A percentile compares a stretch with the other conserved stretches of the same genome.
Evolutionary conservation across 2,113 vertebrate genomes (phyloP).

Genomic region (Aspidoscelis tigris): DNA sequence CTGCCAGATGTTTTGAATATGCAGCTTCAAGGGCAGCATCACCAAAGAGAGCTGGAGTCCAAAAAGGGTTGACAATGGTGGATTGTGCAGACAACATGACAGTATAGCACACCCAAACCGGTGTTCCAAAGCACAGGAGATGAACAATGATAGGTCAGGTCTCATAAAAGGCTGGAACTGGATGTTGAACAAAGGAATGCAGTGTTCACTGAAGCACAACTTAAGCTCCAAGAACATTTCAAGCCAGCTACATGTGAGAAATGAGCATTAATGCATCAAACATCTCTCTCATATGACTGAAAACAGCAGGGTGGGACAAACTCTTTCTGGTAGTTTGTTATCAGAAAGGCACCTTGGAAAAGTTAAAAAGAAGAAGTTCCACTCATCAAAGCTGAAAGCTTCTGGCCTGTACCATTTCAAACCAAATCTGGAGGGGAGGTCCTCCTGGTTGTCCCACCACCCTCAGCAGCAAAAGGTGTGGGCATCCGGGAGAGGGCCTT

Average conservation of each 20-base stretch:
- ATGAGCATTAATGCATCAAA: not conserved
- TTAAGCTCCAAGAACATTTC: not conserved
- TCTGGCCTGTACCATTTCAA: not conserved
- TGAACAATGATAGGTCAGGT: too few relatives aligned
- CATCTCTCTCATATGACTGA: not conserved
- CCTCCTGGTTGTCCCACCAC: too few relatives aligned
- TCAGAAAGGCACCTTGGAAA: too few relatives aligned
- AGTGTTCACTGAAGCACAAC: not conserved
- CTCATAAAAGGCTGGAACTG: not conserved
- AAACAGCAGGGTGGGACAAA: not conserved
- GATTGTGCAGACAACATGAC: too few relatives aligned
- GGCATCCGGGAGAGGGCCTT: too few relatives aligned
- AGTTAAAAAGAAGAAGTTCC: too few relatives aligned
- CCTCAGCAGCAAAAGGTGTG: too few relatives aligned
- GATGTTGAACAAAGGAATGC: too few relatives aligned
- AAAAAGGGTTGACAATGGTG: not conserved
- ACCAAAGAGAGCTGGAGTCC: too few relatives aligned
- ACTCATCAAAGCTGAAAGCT: not conserved
- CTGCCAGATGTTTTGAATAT: too few relatives aligned
- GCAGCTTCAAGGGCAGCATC: too few relatives aligned
- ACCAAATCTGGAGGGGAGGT: not conserved
- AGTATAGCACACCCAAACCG: not conserved
- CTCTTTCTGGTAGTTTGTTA: not conserved
- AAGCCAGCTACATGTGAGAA: not conserved
- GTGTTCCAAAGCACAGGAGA: not conserved